Base-by-base conservation (phyloP, 2,797 vertebrate species). In the Aeoliscus strigatus region DNA sequence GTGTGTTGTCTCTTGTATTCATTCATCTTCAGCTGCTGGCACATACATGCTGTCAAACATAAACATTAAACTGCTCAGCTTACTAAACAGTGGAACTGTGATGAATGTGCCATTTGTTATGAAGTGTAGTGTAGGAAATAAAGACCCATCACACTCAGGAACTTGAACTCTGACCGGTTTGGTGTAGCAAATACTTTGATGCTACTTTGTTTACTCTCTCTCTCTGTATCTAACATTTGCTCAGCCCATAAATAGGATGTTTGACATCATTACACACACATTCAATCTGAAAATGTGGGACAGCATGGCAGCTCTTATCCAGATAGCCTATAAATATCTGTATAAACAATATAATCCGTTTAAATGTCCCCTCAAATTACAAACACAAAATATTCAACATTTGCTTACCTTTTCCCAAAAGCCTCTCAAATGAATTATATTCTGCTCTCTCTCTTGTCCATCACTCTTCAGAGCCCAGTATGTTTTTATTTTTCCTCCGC, bases 311-410 rank as follows among this genome's bases (percentile, higher is more conserved):
- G 31, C 38, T 50, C 9, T 61, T 47, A 44, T 53, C 27, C 29
- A 50, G 40, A 31, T 26, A 27, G 21, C 13, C 39, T 24, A 44
- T 26, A 49, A 40, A 42, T 53, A 40, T 52, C 21, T 54, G 8
- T 14, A 59, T 56, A 35, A 35, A 67, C 57, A 41, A 40, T 35
- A 24, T 52, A 59, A 64, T 65, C 40, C 34, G 45, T 47, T 54
- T 7, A 39, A 39, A 30, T 52, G 35, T 58, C n/a, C 13, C 12
- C 18, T 59, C 49, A 50, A 33, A 40, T 51, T 39, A 40, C 45
- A 48, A 51, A 39, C 32, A 9, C 9, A 48, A 47, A 46, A 46
- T 25, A 50, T 39, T 15, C 24, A 27, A 4, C 25, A 36, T 58
- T 47, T 69, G 27, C 28, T 41, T 50, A 50, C 15, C 14, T 58